Percentiles rank a stretch among this genome's conserved stretches.
Conservation (phyloP, 2,113 vertebrate genomes). For the Paradoxurus hermaphroditus region DNA sequence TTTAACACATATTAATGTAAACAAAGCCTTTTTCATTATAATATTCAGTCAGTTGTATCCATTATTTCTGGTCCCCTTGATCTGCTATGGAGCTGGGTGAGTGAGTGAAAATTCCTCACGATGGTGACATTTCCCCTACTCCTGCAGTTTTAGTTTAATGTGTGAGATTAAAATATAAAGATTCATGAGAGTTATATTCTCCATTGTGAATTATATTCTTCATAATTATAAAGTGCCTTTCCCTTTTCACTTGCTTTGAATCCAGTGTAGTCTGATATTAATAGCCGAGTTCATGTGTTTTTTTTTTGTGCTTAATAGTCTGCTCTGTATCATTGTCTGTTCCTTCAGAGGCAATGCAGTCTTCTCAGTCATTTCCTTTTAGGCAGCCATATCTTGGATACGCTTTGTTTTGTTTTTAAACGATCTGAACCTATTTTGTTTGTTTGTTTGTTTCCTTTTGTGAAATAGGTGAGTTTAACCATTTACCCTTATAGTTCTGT, state of each 20-base stretch:
- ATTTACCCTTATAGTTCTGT: neutral
- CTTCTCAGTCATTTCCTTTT: neutral
- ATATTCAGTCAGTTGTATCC: neutral
- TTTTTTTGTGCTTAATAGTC: neutral
- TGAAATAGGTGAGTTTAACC: neutral
- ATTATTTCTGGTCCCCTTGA: conserved; percentile 20
- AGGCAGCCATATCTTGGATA: neutral
- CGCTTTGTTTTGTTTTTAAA: neutral
- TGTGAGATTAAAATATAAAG: conserved; percentile 20
- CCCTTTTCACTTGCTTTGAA: neutral
- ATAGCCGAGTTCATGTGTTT: neutral
- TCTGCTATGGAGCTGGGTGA: neutral
- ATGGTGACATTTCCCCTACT: neutral
- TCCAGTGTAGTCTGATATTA: neutral
- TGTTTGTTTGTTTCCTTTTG: neutral
- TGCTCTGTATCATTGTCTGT: neutral
- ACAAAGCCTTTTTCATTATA: neutral
- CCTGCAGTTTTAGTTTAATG: neutral
- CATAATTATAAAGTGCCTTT: neutral
- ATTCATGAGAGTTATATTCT: conserved; percentile 8
- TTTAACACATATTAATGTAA: neutral
- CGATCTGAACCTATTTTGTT: neutral
- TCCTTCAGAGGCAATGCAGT: neutral
- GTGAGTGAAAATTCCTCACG: neutral
- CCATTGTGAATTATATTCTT: neutral